Percentiles rank a stretch among this genome's conserved stretches.
Conservation (phyloP, 2,888 invertebrate genomes). For the Labia minor region DNA sequence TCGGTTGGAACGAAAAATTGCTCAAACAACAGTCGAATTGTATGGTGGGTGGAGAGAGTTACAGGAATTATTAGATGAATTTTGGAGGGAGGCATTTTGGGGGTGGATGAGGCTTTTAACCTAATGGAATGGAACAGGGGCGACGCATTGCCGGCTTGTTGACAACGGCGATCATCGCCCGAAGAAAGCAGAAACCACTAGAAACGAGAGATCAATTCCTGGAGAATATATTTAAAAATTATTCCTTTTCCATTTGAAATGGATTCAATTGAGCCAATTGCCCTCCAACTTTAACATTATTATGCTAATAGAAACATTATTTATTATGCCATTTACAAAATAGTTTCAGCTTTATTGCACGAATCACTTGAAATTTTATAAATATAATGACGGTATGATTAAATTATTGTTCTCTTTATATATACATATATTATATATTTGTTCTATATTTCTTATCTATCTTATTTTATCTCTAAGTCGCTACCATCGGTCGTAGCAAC, state of each 20-base stretch:
- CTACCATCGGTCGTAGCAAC: too few relatives aligned
- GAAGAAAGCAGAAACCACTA: not conserved
- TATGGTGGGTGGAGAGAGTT: not conserved
- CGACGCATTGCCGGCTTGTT: not conserved
- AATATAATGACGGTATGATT: too few relatives aligned
- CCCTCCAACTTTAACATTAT: too few relatives aligned
- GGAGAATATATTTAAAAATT: too few relatives aligned
- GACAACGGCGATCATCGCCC: not conserved
- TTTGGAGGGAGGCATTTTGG: not conserved
- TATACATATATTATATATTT: too few relatives aligned
- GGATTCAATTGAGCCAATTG: not conserved
- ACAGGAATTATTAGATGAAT: conserved; percentile 13
- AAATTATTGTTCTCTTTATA: too few relatives aligned
- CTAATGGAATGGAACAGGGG: not conserved
- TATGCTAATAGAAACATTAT: too few relatives aligned
- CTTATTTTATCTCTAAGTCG: too few relatives aligned
- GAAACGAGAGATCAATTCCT: not conserved
- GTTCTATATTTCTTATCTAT: too few relatives aligned
- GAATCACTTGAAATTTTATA: too few relatives aligned
- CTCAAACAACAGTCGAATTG: not conserved
- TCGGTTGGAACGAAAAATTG: not conserved
- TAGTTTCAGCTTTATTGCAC: too few relatives aligned
- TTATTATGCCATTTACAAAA: too few relatives aligned
- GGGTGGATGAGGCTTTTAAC: not conserved
- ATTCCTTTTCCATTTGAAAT: not conserved